These are phyloP conservation scores for Jacana jacana DNA, from an alignment of 2,113 vertebrate species.

Conservation along the genomic window DNA sequence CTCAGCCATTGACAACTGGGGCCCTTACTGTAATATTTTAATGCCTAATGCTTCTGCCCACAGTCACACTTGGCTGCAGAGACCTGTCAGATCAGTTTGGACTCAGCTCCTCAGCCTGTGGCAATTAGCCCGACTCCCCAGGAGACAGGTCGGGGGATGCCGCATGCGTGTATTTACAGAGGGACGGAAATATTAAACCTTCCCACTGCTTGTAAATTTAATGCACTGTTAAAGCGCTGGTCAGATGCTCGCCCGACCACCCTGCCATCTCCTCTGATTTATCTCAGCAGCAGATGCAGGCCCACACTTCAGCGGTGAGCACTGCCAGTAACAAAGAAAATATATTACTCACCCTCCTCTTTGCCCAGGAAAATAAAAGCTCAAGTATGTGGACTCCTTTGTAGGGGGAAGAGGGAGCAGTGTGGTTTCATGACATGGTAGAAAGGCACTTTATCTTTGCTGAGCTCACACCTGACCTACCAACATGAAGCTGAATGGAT, in stretches of 20 bases:
- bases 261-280: constrained; percentile 22
- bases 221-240: not conserved
- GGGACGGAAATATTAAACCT: not conserved
- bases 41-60: not conserved
- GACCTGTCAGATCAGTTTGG: not conserved
- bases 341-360: not conserved
- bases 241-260: not conserved
- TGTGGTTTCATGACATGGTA: not conserved
- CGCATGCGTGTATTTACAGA: not conserved
- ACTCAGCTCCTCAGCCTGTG: not conserved
- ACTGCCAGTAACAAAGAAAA: not conserved
- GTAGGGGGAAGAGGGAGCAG: not conserved
- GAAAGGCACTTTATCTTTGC: not conserved
- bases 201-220: constrained; percentile 22
- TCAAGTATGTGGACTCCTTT: not conserved
- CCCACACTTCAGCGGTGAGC: not conserved
- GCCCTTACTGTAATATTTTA: not conserved
- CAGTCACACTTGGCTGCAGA: not conserved
- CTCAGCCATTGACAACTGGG: rapidly evolving
- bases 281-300: constrained; percentile 19
- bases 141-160: constrained; percentile 10
- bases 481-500: not conserved
- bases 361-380: not conserved
- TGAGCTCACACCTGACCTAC: not conserved
- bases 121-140: not conserved